These are phyloP conservation scores for Rhyacophila brunnea DNA, from an alignment of 1,140 invertebrate species.

Conservation along the genomic window DNA sequence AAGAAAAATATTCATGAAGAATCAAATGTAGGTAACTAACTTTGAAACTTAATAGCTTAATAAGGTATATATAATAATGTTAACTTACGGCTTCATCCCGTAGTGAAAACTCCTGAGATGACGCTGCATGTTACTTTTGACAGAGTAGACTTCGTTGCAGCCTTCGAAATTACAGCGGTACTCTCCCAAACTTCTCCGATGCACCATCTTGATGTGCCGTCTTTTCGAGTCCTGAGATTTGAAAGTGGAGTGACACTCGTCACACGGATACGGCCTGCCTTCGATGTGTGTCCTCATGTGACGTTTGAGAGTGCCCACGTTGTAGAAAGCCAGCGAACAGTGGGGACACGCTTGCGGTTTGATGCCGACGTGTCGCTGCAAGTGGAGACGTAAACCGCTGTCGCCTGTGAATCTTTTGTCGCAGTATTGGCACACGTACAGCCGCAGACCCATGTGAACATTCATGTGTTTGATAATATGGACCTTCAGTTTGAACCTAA, in stretches of 20 bases:
- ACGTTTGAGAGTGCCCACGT: neutral
- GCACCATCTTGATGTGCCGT: conserved; percentile 15
- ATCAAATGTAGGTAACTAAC: no score
- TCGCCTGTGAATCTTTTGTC: conserved; percentile 4
- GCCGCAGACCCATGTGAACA: conserved; percentile 7
- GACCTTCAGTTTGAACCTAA: conserved; percentile 18
- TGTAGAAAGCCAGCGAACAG: conserved; percentile 4
- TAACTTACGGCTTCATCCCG: conserved; percentile 17
- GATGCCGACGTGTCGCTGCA: conserved; percentile 10
- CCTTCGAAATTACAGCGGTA: conserved; percentile 19
- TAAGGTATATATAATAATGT: no score
- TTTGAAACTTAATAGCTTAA: no score
- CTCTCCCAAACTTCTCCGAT: conserved; percentile 1
- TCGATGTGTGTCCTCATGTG: conserved; percentile 52
- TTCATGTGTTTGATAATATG: conserved; percentile 21
- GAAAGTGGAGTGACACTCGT: conserved; percentile 30
- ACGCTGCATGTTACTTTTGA: conserved; percentile 22
- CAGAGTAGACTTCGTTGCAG: conserved; percentile 10
- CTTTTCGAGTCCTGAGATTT: conserved; percentile 10
- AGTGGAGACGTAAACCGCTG: neutral
- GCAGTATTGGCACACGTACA: conserved; percentile 9
- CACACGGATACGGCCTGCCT: conserved; percentile 34
- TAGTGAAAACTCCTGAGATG: conserved; percentile 27
- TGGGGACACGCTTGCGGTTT: conserved; percentile 1
- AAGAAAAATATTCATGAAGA: no score